Evolutionary conservation across 2,113 vertebrate species (phyloP).

Genomic region (Etia nguti): DNA sequence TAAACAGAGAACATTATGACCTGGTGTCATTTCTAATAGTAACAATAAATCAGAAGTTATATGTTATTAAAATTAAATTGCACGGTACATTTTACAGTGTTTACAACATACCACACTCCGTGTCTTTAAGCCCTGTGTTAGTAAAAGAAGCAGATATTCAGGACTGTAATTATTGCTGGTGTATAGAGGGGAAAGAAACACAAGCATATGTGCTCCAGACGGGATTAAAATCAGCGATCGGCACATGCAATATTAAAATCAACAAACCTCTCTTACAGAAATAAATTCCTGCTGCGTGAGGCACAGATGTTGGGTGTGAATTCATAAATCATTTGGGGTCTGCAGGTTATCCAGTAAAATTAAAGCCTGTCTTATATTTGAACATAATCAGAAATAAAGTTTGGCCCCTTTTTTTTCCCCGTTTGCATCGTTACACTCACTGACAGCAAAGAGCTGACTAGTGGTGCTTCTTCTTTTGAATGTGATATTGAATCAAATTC

Average conservation of each 20-base stretch:
- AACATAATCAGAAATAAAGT: neutral
- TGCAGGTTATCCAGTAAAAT: neutral
- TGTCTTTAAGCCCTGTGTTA: neutral
- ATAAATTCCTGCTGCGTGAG: constrained; percentile 26
- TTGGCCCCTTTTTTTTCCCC: neutral
- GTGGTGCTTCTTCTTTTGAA: neutral
- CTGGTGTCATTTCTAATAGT: neutral
- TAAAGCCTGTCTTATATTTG: neutral
- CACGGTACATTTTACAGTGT: neutral
- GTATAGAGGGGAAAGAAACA: neutral
- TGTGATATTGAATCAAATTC: neutral
- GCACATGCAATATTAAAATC: constrained; percentile 19
- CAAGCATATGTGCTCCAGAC: constrained; percentile 24
- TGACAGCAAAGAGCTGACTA: neutral
- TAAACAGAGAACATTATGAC: neutral
- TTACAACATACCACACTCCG: neutral
- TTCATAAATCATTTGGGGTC: neutral
- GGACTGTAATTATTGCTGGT: neutral
- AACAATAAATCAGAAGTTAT: neutral
- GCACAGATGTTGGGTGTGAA: constrained; percentile 9
- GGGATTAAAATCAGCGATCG: constrained; percentile 32
- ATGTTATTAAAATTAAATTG: neutral
- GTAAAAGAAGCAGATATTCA: neutral
- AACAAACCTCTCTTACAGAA: constrained; percentile 6
- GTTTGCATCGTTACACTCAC: neutral